A percentile compares a stretch with the other conserved stretches of the same genome.
Conservation (phyloP, 1,140 invertebrate species). For the Ceratoteleas bidentatus region DNA sequence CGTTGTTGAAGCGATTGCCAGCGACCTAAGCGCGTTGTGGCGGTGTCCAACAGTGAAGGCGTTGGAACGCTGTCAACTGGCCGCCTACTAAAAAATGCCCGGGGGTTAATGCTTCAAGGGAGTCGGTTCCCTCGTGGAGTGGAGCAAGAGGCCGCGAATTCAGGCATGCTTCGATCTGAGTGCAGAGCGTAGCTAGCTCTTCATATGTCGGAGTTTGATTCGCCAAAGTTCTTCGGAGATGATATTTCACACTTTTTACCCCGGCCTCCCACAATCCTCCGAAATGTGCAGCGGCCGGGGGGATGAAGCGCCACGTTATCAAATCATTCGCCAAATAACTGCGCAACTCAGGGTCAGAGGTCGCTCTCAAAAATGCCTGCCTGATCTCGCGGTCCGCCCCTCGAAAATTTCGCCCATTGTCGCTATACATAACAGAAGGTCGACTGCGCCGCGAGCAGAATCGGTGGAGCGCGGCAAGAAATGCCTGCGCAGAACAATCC, state of each 20-base stretch:
- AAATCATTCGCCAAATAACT: not conserved
- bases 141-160: not conserved
- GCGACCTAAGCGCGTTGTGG: no score
- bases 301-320: not conserved
- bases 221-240: not conserved
- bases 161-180: not conserved
- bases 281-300: not conserved
- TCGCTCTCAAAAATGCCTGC: not conserved
- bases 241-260: not conserved
- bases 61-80: no score
- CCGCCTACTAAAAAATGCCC: not conserved
- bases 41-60: no score
- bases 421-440: constrained; percentile 1
- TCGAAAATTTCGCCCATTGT: constrained; percentile 3
- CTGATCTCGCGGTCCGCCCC: not conserved
- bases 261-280: not conserved
- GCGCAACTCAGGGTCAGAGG: not conserved
- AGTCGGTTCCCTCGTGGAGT: not conserved
- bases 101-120: not conserved
- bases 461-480: not conserved
- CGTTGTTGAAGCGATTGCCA: no score
- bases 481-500: not conserved
- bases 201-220: not conserved
- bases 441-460: not conserved
- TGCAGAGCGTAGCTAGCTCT: not conserved